Percentiles rank a stretch among this genome's conserved stretches.
These are phyloP conservation scores for Scaptomyza caliginosa DNA, from an alignment of 2,888 invertebrate species.

Conservation along the genomic window DNA sequence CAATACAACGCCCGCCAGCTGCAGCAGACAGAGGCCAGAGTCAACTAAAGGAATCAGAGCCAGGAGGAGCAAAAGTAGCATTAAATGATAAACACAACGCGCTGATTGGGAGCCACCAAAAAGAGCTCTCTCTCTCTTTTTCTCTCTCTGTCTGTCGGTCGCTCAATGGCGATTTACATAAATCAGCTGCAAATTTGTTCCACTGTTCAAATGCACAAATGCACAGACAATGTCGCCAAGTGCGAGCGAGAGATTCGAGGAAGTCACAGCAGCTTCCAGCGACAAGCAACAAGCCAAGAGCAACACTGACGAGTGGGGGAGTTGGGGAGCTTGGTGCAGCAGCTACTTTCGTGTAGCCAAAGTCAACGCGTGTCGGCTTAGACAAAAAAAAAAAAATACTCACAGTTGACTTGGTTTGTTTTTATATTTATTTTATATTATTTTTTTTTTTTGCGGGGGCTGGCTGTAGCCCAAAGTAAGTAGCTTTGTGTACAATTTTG, in stretches of 20 bases:
- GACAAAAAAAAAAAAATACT: constrained; percentile 49
- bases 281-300: constrained; percentile 41
- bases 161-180: constrained; percentile 71
- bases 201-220: constrained; percentile 75
- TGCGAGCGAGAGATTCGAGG: constrained; percentile 74
- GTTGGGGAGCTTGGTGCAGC: not conserved
- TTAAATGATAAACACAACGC: constrained; percentile 30
- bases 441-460: constrained; percentile 67
- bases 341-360: constrained; percentile 50
- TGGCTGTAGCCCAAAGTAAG: constrained; percentile 60
- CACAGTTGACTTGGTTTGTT: constrained; percentile 34
- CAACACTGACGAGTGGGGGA: not conserved
- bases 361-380: constrained; percentile 78
- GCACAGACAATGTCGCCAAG: constrained; percentile 61
- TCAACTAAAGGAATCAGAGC: constrained; percentile 21
- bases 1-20: constrained; percentile 21
- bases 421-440: constrained; percentile 56
- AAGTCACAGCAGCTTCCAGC: constrained; percentile 73
- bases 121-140: constrained; percentile 11
- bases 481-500: constrained; percentile 66
- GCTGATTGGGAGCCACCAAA: constrained; percentile 53
- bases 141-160: no score
- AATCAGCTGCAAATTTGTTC: constrained; percentile 79
- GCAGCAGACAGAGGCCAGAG: constrained; percentile 10
- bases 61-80: constrained; percentile 44